Evolutionary conservation across 1,140 invertebrate genomes (phyloP).

Genomic region (Lepidurus couesii): DNA sequence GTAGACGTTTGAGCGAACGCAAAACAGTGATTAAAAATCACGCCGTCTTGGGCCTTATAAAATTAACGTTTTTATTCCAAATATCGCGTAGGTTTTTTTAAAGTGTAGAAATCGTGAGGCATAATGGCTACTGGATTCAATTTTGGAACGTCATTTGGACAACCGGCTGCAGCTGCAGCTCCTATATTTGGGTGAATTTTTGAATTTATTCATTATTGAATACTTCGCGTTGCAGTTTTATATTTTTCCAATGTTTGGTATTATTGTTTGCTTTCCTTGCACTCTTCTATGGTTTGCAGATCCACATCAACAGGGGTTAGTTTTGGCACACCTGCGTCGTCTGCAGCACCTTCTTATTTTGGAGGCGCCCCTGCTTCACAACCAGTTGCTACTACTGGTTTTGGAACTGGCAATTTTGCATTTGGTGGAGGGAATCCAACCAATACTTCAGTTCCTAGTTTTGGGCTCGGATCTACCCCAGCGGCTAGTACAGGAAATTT

Average conservation of each 20-base stretch:
- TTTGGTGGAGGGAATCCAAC: slow-evolving; percentile 15
- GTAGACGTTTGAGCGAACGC: no score
- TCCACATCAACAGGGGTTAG: slow-evolving; percentile 6
- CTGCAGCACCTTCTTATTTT: neutral
- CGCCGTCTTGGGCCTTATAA: no score
- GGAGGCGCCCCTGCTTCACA: neutral
- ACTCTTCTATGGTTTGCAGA: neutral
- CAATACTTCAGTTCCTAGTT: slow-evolving; percentile 7
- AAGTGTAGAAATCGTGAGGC: no score
- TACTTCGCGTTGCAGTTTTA: neutral
- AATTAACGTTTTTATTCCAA: no score
- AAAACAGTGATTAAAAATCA: no score
- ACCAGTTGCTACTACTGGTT: slow-evolving; percentile 21
- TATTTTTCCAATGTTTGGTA: neutral
- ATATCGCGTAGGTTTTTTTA: no score
- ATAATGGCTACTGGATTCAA: neutral
- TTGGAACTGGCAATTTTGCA: neutral
- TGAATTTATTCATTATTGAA: neutral
- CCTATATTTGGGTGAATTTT: neutral
- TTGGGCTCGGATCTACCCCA: slow-evolving; percentile 33
- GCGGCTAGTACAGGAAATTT: slow-evolving; percentile 37
- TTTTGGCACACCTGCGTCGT: neutral
- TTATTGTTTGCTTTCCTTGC: neutral
- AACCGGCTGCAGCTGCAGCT: neutral
- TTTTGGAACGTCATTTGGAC: neutral